These are phyloP conservation scores for Tragelaphus strepsiceros DNA, from an alignment of 2,113 vertebrate species.

Conservation along the genomic window DNA sequence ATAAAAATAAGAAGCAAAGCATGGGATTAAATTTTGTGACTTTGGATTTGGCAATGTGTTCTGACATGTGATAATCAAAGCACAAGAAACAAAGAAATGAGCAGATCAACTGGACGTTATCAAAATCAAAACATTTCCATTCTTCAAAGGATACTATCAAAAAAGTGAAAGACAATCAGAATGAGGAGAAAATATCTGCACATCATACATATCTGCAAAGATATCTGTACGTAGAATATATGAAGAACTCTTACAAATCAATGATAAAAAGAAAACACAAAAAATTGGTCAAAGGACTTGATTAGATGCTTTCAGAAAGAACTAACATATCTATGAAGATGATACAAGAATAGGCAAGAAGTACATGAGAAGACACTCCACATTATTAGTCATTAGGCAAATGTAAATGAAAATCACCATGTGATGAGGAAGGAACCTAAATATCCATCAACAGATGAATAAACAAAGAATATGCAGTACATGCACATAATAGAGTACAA, in stretches of 20 bases:
- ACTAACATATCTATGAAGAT: not conserved
- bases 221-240: not conserved
- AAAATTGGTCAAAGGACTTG: not conserved
- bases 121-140: not conserved
- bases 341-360: not conserved
- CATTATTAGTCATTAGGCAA: not conserved
- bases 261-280: not conserved
- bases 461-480: not conserved
- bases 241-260: not conserved
- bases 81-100: not conserved
- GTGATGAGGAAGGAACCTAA: not conserved
- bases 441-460: not conserved
- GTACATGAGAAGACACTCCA: not conserved
- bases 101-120: not conserved
- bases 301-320: not conserved
- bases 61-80: not conserved
- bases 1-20: not conserved
- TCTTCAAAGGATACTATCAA: not conserved
- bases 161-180: not conserved
- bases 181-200: not conserved
- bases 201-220: not conserved
- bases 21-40: not conserved
- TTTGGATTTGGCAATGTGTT: not conserved
- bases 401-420: not conserved
- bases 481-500: not conserved